Percentiles rank a stretch among this genome's conserved stretches.
phyloP scores from a whole-genome alignment of 1,140 invertebrate genomes.

The Brachystomella parvula region DNA sequence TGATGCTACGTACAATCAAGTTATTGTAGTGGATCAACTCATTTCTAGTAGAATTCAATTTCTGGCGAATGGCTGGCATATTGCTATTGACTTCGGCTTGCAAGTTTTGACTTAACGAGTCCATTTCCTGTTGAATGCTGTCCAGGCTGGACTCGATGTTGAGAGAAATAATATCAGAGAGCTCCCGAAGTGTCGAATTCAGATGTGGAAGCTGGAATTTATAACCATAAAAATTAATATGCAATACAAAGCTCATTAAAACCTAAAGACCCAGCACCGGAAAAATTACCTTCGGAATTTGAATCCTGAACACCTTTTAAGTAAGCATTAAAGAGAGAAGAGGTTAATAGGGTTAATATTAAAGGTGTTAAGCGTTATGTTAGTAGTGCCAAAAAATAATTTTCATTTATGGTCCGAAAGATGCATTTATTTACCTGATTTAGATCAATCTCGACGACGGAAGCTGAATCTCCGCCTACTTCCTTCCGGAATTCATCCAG shows the following conservation, averaged over 20 bases:
- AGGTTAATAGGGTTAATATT: too few species aligned
- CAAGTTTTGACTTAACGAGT: not conserved
- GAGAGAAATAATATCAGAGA: not conserved
- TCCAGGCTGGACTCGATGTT: not conserved
- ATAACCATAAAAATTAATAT: too few species aligned
- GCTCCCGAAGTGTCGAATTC: not conserved
- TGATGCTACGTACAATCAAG: not conserved
- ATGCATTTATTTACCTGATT: not conserved
- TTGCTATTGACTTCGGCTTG: not conserved
- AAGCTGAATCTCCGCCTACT: not conserved
- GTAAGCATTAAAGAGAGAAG: not conserved
- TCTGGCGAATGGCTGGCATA: not conserved
- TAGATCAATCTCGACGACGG: not conserved
- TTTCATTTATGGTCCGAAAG: too few species aligned
- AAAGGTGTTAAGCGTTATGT: too few species aligned
- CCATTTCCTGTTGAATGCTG: not conserved
- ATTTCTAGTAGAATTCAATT: not conserved
- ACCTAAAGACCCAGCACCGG: not conserved
- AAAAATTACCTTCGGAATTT: conserved; percentile 7
- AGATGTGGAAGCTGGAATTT: not conserved
- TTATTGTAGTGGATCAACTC: conserved; percentile 1
- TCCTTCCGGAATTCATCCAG: not conserved
- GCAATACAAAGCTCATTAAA: not conserved
- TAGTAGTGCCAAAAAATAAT: too few species aligned
- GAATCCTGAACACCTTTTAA: conserved; percentile 9